phyloP scores from a whole-genome alignment of 1,140 invertebrate species.

The Microplitis demolitor region DNA sequence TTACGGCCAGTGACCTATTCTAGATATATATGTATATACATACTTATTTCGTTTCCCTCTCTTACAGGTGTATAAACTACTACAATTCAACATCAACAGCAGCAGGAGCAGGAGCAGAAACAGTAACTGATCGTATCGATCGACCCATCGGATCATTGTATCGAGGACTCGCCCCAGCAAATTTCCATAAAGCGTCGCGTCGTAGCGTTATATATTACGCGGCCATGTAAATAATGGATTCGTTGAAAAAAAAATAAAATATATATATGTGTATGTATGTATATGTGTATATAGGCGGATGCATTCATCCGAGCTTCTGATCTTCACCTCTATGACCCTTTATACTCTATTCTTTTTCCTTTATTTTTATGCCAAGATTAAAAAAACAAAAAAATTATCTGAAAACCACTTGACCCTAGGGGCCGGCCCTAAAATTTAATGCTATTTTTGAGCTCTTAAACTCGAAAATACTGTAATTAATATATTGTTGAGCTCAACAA shows the following conservation, averaged over 20 bases:
- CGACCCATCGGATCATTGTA: conserved; percentile 4
- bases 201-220: neutral
- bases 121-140: neutral
- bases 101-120: neutral
- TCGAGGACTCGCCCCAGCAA: neutral
- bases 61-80: neutral
- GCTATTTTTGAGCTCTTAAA: too few species aligned
- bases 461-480: too few species aligned
- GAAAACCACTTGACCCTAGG: too few species aligned
- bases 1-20: neutral
- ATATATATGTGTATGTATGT: neutral
- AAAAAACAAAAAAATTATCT: too few species aligned
- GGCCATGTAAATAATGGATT: neutral
- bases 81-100: too few species aligned
- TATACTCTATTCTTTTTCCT: too few species aligned
- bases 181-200: conserved; percentile 5
- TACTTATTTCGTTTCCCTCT: neutral
- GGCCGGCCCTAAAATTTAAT: too few species aligned
- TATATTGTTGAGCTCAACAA: too few species aligned
- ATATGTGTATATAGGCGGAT: neutral
- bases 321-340: too few species aligned
- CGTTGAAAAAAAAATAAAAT: neutral
- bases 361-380: neutral
- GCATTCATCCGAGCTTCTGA: too few species aligned
- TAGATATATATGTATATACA: neutral